phyloP scores from a whole-genome alignment of 2,797 vertebrate species.

The Sylvilagus floridanus region DNA sequence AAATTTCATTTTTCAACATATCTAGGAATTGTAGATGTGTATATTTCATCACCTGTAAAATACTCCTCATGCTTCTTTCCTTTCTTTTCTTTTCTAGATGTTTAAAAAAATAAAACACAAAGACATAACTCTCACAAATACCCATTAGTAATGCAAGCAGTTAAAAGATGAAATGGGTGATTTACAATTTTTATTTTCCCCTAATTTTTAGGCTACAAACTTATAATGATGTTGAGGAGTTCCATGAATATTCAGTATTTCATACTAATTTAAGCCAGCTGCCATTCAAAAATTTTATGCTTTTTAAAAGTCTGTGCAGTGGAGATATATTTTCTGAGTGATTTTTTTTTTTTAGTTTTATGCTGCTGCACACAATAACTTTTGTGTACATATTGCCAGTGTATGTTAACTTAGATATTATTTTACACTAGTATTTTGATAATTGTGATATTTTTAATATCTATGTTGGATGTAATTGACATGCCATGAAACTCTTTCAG shows the following conservation, averaged over 20 bases:
- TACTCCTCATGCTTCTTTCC: not conserved
- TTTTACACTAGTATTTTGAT: not conserved
- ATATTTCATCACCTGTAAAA: conserved; percentile 1
- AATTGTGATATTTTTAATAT: not conserved
- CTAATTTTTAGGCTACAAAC: not conserved
- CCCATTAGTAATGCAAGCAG: not conserved
- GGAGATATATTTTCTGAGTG: not conserved
- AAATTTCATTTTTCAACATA: not conserved
- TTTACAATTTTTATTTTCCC: conserved; percentile 26
- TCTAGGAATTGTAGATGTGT: not conserved
- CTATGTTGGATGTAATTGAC: not conserved
- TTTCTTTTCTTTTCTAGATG: not conserved
- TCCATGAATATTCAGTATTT: not conserved
- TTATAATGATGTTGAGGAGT: conserved; percentile 37
- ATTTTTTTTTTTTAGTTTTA: not conserved
- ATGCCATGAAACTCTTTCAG: not conserved
- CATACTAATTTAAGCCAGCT: not conserved
- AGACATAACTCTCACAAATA: not conserved
- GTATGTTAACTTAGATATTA: not conserved
- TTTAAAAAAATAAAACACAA: not conserved
- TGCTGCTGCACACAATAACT: not conserved
- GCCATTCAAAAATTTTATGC: not conserved
- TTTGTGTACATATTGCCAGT: not conserved
- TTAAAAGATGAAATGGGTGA: not conserved
- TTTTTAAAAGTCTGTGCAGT: not conserved